A percentile compares a stretch with the other conserved stretches of the same genome.
These are phyloP conservation scores for Samia ricini DNA, from an alignment of 1,140 invertebrate species.

Conservation along the genomic window DNA sequence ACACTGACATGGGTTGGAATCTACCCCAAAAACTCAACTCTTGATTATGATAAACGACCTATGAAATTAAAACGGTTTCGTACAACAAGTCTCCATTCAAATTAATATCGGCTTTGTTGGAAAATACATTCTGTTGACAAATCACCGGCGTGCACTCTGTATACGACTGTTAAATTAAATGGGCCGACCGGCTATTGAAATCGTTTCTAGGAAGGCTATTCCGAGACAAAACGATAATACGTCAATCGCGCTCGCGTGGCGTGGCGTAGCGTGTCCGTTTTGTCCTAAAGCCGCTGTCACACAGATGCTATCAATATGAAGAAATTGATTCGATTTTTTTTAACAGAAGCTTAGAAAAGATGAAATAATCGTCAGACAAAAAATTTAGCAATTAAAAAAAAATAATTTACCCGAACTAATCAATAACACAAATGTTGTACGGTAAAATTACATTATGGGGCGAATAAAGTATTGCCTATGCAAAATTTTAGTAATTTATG, in stretches of 20 bases:
- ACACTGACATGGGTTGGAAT: slow-evolving; percentile 72
- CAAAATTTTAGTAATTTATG: no score
- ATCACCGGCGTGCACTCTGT: slow-evolving; percentile 61
- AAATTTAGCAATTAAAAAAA: background rate
- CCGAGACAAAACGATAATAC: slow-evolving; percentile 60
- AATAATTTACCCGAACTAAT: no score
- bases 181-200: slow-evolving; percentile 56
- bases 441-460: no score
- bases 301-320: background rate
- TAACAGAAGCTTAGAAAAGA: background rate
- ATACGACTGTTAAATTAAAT: slow-evolving; percentile 68
- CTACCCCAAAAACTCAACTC: slow-evolving; percentile 36
- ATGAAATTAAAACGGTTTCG: slow-evolving; percentile 75
- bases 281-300: slow-evolving; percentile 16
- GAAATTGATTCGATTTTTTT: background rate
- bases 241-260: slow-evolving; percentile 55
- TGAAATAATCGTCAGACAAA: no score
- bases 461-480: no score
- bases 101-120: slow-evolving; percentile 72
- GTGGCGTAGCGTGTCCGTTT: slow-evolving; percentile 54
- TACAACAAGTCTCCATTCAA: slow-evolving; percentile 74
- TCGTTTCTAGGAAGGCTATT: slow-evolving; percentile 61
- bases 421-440: no score
- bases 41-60: slow-evolving; percentile 78
- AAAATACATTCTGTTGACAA: slow-evolving; percentile 75